Base-by-base conservation (phyloP, 2,797 vertebrate genomes). In the Morus bassanus region DNA sequence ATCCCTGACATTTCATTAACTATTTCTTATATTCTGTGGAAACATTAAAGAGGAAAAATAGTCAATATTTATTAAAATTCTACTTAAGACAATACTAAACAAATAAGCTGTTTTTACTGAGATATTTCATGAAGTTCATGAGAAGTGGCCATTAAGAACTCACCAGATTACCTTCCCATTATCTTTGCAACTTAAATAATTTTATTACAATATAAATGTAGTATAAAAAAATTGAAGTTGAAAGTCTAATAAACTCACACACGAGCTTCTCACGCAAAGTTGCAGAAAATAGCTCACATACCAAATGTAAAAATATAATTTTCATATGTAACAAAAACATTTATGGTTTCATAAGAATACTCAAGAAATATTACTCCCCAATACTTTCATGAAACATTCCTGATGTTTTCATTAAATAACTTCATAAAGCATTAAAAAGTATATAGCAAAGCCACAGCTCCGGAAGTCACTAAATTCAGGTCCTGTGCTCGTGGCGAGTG, bases 401-500 rank as follows among this genome's bases (percentile, higher is more conserved):
- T 28, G 24, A 46, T n/a, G 4, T 16, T 82, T 70, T 45, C 24
- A 53, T 53, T 59, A 46, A 22, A 18, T 22, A 88, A 53, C 18
- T 54, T 84, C 28, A 54, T 23, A 54, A 87, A 80, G n/a, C 28
- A 63, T 14, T 57, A 70, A 70, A 67, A 39, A 37, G 43, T 14
- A 25, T 13, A 13, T 46, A 86, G 39, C 39, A 33, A 1, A 64
- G 22, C 10, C 9, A n/a, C 37, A 79, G 22, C 12, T 59, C 43
- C 54, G 60, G 18, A 35, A 69, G 30, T 37, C 30, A 60, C 23
- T 11, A 50, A 73, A 76, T 68, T 14, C 7, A 2, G 13, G 8
- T 46, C 19, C 50, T 27, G 9, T 18, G 18, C 25, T 53, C 37
- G 35, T 0, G 2, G 30, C 6, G 41, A 41, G 5, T 0, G 1